Evolutionary conservation across 2,113 vertebrate species (phyloP).

Genomic region (Sphyrna mokarran): DNA sequence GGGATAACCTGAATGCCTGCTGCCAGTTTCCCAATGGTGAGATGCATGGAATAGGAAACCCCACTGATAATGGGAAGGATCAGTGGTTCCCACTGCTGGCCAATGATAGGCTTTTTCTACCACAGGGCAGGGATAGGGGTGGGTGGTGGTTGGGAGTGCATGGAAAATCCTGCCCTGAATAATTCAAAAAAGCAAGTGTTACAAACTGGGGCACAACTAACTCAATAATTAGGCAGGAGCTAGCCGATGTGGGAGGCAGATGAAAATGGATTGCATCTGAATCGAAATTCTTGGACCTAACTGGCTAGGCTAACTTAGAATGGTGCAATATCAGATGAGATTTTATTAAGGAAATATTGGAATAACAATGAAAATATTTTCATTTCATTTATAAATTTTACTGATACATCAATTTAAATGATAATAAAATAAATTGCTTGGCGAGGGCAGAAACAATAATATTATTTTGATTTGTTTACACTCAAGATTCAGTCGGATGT

Average conservation of each 20-base stretch:
- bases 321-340: not conserved
- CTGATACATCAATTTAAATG: not conserved
- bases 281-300: not conserved
- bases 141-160: no score
- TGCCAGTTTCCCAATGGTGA: no score
- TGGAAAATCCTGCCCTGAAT: no score
- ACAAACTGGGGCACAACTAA: not conserved
- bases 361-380: not conserved
- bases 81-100: no score
- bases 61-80: no score
- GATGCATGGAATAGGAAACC: no score
- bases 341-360: not conserved
- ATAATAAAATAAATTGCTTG: not conserved
- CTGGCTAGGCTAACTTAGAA: not conserved
- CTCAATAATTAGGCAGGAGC: no score
- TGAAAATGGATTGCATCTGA: not conserved
- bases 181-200: not conserved
- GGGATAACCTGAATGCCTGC: no score
- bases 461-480: not conserved
- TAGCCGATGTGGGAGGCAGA: not conserved
- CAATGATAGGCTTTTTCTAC: no score
- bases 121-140: no score
- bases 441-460: not conserved
- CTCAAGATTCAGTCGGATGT: constrained; percentile 71
- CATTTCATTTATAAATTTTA: not conserved